Percentiles rank a stretch among this genome's conserved stretches.
These are phyloP conservation scores for Scrobipalpa atriplicella DNA, from an alignment of 2,888 invertebrate species.

Conservation along the genomic window DNA sequence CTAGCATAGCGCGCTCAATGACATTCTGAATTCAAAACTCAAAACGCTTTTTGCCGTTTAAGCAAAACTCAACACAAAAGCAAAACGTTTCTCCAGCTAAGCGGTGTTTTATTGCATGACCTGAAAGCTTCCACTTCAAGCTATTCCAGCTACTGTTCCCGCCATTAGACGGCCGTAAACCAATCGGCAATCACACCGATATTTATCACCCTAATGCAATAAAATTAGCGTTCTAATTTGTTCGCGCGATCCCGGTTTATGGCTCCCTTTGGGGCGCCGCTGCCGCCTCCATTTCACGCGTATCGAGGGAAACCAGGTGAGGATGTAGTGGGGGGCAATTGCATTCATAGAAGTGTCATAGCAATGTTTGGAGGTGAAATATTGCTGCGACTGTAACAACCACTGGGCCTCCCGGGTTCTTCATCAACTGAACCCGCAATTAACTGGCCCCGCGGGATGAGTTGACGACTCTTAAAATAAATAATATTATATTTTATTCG, in stretches of 20 bases:
- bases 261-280: slow-evolving; percentile 53
- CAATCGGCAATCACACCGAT: slow-evolving; percentile 56
- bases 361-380: too few relatives aligned
- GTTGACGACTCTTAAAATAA: too few relatives aligned
- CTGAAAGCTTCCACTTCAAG: background rate
- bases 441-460: too few relatives aligned
- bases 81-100: background rate
- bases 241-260: slow-evolving; percentile 69
- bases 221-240: slow-evolving; percentile 78
- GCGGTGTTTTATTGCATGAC: slow-evolving; percentile 1
- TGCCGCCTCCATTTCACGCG: slow-evolving; percentile 72
- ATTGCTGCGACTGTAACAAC: too few relatives aligned
- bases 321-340: background rate
- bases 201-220: slow-evolving; percentile 73
- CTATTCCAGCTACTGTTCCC: slow-evolving; percentile 63
- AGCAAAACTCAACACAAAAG: too few relatives aligned
- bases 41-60: too few relatives aligned
- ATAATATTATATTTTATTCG: too few relatives aligned
- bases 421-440: too few relatives aligned
- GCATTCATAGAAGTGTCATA: too few relatives aligned
- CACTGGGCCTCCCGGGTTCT: too few relatives aligned
- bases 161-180: slow-evolving; percentile 69
- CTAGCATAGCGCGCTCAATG: too few relatives aligned
- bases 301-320: slow-evolving; percentile 51
- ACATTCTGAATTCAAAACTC: too few relatives aligned